Evolutionary conservation across 2,113 vertebrate species (phyloP).

Genomic region (Murina feae): DNA sequence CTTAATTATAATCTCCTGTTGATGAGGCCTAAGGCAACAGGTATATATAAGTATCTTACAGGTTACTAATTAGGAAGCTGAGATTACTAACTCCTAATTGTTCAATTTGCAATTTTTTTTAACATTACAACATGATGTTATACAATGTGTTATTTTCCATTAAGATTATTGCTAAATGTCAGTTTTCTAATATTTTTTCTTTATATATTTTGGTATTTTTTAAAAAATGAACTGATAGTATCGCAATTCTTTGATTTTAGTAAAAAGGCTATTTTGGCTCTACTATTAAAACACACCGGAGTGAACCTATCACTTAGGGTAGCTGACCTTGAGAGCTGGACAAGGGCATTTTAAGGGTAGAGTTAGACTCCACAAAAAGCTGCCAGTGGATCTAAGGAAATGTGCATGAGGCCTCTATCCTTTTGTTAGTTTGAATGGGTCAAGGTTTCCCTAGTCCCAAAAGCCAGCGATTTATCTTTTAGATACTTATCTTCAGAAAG

Average conservation of each 20-base stretch:
- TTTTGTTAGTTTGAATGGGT: neutral
- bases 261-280: neutral
- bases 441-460: neutral
- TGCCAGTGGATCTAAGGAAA: neutral
- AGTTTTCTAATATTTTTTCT: slow-evolving; percentile 26
- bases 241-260: neutral
- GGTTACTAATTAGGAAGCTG: slow-evolving; percentile 52
- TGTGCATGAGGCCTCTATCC: neutral
- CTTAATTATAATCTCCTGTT: slow-evolving; percentile 66
- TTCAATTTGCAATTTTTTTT: slow-evolving; percentile 42
- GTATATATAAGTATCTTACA: neutral
- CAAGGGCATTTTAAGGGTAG: neutral
- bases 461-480: neutral
- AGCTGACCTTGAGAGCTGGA: neutral
- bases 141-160: neutral
- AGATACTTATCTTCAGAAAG: slow-evolving; percentile 6
- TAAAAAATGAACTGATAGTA: neutral
- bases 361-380: neutral
- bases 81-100: slow-evolving; percentile 50
- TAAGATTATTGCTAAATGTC: slow-evolving; percentile 18
- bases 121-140: slow-evolving; percentile 19
- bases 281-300: neutral
- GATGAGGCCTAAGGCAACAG: slow-evolving; percentile 46
- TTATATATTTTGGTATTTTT: neutral
- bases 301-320: neutral